These are phyloP conservation scores for Trachymyrmex cornetzi DNA, from an alignment of 1,140 invertebrate genomes.

Conservation along the genomic window DNA sequence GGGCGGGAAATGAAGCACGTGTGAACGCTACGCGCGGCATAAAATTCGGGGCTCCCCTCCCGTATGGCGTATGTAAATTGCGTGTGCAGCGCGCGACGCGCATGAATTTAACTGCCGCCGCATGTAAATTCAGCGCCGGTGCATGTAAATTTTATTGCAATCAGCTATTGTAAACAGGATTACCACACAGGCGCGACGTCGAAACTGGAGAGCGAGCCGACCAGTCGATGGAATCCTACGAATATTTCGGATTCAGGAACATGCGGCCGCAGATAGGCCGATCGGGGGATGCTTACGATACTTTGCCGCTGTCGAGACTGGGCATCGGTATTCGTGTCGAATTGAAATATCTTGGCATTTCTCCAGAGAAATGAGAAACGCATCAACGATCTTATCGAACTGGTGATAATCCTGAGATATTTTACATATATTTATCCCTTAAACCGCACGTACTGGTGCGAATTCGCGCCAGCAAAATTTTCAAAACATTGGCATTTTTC, in stretches of 20 bases:
- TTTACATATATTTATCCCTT: background rate
- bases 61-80: conserved; percentile 77
- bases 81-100: conserved; percentile 66
- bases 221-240: conserved; percentile 56
- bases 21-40: conserved; percentile 73
- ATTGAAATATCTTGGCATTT: background rate
- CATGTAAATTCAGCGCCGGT: conserved; percentile 72
- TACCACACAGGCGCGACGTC: conserved; percentile 62
- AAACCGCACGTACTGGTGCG: too few relatives aligned
- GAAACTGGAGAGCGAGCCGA: conserved; percentile 66
- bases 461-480: too few relatives aligned
- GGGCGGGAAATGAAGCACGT: conserved; percentile 72
- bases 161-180: conserved; percentile 78
- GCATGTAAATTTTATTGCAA: conserved; percentile 78
- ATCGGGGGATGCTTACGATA: conserved; percentile 24
- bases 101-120: conserved; percentile 74
- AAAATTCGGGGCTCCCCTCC: conserved; percentile 67
- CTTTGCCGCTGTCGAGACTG: conserved; percentile 11
- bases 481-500: too few relatives aligned
- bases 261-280: conserved; percentile 25
- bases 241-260: conserved; percentile 60
- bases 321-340: conserved; percentile 13
- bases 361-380: background rate
- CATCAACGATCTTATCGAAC: background rate
- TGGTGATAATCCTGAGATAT: background rate